Base-by-base conservation (phyloP, 2,888 invertebrate species). In the Merodon equestris region DNA sequence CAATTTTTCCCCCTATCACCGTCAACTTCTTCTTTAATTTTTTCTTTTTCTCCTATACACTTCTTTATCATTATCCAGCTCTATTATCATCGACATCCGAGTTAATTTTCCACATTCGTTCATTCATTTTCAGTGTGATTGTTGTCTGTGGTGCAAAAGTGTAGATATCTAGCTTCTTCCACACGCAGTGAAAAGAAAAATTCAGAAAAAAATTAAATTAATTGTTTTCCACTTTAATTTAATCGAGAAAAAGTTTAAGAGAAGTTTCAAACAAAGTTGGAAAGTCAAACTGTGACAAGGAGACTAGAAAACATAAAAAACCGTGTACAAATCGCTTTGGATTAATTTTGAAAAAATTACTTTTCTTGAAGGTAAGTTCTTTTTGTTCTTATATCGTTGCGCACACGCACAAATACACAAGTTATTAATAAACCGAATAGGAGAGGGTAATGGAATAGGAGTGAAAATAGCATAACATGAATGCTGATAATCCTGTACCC, bases 51-150 rank as follows among this genome's bases (percentile, higher is more conserved):
- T 50, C 17, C 27, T 54, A 56, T 61, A 51, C 14, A 50, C 27
- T 58, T 74, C 58, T 40, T 74, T 64, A 64, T 70, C 64, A 73
- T 73, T 61, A 67, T 67, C 27, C 63, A 64, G 50, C 64, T 27
- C 3, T 73, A 61, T 77, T 66, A 70, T 81, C 64, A 71, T 40
- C 57, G 67, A 67, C 72, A 77, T 56, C 7, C 27, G 27, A 57
- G 51, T 34, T 56, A 63, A 57, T 67, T 66, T 66, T 67, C 57
- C 47, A 64, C 75, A 48, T 66, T 47, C 68, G 51, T 77, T 47
- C 60, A 56, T 72, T 64, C 56, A 67, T 54, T 68, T 79, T 60
- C 58, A 74, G 77, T 7, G 27, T 77, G 77, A 67, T 79, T 74
- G 27, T 27, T 27, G 48, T 64, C 67, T 63, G 73, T 27, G 7